Conservation (phyloP, 1,140 invertebrate genomes). For the Drosophila paulistorum region DNA sequence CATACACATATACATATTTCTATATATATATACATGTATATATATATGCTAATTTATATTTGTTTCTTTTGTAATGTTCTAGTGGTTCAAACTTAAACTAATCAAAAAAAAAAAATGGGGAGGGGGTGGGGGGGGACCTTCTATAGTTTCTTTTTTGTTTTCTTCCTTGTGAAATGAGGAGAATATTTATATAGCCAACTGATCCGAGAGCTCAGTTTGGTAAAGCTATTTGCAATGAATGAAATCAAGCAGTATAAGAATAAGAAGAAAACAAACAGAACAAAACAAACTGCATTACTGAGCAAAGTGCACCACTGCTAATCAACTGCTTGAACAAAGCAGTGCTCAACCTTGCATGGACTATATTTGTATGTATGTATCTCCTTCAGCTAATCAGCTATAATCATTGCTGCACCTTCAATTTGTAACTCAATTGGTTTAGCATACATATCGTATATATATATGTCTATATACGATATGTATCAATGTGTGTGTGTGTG, state of each 20-base stretch:
- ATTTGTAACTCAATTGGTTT: constrained; percentile 20
- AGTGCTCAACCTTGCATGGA: background rate
- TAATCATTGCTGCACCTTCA: background rate
- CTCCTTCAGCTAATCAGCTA: background rate
- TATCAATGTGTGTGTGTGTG: background rate
- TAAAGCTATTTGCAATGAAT: constrained; percentile 18
- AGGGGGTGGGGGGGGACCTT: background rate
- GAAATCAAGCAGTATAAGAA: background rate
- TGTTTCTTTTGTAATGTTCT: constrained; percentile 45
- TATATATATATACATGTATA: constrained; percentile 13
- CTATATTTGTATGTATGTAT: background rate
- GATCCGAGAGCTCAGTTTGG: background rate
- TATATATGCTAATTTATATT: constrained; percentile 12
- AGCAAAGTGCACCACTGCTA: background rate
- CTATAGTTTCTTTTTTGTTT: background rate
- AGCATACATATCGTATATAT: background rate
- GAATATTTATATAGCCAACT: constrained; percentile 10
- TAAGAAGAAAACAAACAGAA: background rate
- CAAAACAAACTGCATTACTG: background rate
- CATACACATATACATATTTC: background rate
- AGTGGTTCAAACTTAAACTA: constrained; percentile 34
- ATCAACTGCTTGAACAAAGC: background rate
- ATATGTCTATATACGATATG: background rate
- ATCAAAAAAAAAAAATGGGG: constrained; percentile 16
- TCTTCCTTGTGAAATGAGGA: background rate